Percentiles rank a stretch among this genome's conserved stretches.
phyloP scores from a whole-genome alignment of 2,797 vertebrate species.

The Notamacropus eugenii region DNA sequence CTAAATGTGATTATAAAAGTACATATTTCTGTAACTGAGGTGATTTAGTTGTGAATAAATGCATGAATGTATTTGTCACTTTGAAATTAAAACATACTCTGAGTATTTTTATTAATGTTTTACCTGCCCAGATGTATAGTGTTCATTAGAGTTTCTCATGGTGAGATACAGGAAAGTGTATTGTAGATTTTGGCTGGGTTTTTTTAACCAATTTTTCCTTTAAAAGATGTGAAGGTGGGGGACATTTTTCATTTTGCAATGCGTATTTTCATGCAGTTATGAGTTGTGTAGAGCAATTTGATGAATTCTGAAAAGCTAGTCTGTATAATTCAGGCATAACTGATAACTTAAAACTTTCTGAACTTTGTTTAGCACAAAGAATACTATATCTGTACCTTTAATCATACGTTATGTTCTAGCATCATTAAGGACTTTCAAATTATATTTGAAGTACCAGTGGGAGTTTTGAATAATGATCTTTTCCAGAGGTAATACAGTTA shows the following conservation, averaged over 20 bases:
- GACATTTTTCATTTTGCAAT: slow-evolving; percentile 59
- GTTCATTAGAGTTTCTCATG: slow-evolving; percentile 65
- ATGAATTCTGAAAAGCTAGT: slow-evolving; percentile 35
- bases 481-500: slow-evolving; percentile 68
- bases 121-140: background rate
- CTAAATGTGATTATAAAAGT: slow-evolving; percentile 67
- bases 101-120: background rate
- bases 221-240: background rate
- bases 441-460: slow-evolving; percentile 54
- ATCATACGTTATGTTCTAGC: slow-evolving; percentile 62
- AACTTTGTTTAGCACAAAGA: slow-evolving; percentile 60
- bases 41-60: slow-evolving; percentile 71
- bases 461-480: slow-evolving; percentile 57
- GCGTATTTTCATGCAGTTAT: slow-evolving; percentile 54
- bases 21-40: slow-evolving; percentile 57
- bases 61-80: slow-evolving; percentile 62
- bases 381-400: slow-evolving; percentile 62
- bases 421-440: slow-evolving; percentile 60
- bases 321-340: background rate
- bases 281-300: background rate
- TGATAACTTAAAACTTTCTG: slow-evolving; percentile 27
- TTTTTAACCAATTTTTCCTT: slow-evolving; percentile 59
- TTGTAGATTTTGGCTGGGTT: slow-evolving; percentile 51
- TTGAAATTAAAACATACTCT: slow-evolving; percentile 28
- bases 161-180: slow-evolving; percentile 50